A percentile compares a stretch with the other conserved stretches of the same genome.
Conservation (phyloP, 1,140 invertebrate genomes). For the Neodiprion pinetum region DNA sequence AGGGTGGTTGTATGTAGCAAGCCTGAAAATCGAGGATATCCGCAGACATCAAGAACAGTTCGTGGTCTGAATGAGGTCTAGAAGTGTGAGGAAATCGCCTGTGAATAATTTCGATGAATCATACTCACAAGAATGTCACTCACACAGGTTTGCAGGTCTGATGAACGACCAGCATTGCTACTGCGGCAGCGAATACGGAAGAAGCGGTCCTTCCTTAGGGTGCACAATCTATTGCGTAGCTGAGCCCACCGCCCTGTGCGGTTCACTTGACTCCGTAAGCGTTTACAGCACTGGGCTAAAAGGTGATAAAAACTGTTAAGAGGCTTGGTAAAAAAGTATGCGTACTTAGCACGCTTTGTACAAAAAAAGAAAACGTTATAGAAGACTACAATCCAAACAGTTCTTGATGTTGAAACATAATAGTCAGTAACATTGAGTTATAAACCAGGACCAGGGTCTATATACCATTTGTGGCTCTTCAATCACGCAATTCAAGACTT, state of each 20-base stretch:
- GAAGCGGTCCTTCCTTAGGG: conserved; percentile 45
- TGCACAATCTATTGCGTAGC: conserved; percentile 51
- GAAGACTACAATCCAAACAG: too few relatives aligned
- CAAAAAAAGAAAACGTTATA: too few relatives aligned
- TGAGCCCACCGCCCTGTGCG: conserved; percentile 51
- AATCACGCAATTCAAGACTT: too few relatives aligned
- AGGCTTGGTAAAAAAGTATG: background rate
- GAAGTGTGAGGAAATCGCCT: too few relatives aligned
- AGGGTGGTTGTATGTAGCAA: background rate
- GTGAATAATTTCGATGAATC: too few relatives aligned
- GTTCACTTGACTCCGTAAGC: conserved; percentile 55
- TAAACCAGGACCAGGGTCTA: too few relatives aligned
- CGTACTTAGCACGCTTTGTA: background rate
- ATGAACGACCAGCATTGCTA: conserved; percentile 56
- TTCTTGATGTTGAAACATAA: too few relatives aligned
- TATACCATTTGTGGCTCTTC: too few relatives aligned
- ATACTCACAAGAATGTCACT: conserved; percentile 1
- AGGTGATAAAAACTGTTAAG: conserved; percentile 40
- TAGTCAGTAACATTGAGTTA: too few relatives aligned
- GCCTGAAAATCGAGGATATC: background rate
- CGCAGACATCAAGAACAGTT: too few relatives aligned
- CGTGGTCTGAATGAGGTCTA: too few relatives aligned
- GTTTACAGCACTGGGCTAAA: conserved; percentile 61
- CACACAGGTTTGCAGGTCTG: conserved; percentile 56
- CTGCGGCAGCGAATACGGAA: conserved; percentile 57